Evolutionary conservation across 2,888 invertebrate species (phyloP).

Genomic region (Tanypteryx hageni): DNA sequence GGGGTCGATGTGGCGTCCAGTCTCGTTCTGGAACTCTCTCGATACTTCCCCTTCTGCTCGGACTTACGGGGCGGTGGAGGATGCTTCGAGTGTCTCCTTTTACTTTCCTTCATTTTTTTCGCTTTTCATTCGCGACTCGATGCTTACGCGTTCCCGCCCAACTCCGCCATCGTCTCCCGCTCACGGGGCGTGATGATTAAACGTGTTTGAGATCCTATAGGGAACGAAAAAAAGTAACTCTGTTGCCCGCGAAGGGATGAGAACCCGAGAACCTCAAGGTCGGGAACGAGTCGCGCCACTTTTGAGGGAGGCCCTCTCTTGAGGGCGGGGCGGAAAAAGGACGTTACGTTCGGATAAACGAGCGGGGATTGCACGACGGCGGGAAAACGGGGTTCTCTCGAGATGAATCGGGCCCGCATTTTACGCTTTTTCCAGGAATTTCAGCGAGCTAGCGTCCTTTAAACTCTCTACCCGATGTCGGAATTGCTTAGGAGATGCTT

Average conservation of each 20-base stretch:
- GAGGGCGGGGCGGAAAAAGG: not conserved
- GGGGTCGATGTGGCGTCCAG: not conserved
- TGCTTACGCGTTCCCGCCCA: not conserved
- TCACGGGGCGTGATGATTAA: not conserved
- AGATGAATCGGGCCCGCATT: not conserved
- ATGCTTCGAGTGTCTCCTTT: not conserved
- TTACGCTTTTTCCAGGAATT: not conserved
- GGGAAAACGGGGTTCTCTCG: not conserved
- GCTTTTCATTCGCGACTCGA: not conserved
- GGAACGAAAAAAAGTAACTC: not conserved
- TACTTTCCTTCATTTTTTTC: not conserved
- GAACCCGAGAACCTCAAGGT: conserved; percentile 26
- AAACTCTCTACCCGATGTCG: not conserved
- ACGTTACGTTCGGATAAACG: not conserved
- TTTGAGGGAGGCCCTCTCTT: not conserved
- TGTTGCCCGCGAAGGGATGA: not conserved
- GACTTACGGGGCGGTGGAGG: not conserved
- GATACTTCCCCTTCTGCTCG: not conserved
- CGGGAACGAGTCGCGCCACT: not conserved
- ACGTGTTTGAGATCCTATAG: not conserved
- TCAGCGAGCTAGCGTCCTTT: not conserved
- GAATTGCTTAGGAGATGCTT: too few relatives aligned
- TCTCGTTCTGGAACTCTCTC: conserved; percentile 15
- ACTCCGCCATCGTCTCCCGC: not conserved
- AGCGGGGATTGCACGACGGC: not conserved